Evolutionary conservation across 2,888 invertebrate species (phyloP).

Genomic region (Rosalia funebris): DNA sequence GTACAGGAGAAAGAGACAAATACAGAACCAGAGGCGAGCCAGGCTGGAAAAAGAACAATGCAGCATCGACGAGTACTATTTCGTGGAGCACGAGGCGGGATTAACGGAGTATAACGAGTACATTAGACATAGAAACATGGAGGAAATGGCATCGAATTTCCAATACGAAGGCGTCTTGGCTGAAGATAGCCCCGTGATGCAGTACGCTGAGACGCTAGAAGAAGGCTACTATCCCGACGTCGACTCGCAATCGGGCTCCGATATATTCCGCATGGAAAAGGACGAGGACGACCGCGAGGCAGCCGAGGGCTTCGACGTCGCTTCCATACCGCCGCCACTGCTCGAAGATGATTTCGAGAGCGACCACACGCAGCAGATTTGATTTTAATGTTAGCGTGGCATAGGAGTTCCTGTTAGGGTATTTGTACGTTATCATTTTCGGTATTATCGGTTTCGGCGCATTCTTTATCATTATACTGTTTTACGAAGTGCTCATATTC

Average conservation of each 20-base stretch:
- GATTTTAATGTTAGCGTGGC: conserved; percentile 59
- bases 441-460: conserved; percentile 40
- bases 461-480: conserved; percentile 36
- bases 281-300: conserved; percentile 70
- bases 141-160: conserved; percentile 58
- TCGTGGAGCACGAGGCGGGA: conserved; percentile 55
- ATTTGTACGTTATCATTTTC: conserved; percentile 44
- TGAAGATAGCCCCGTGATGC: conserved; percentile 48
- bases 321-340: conserved; percentile 80
- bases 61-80: conserved; percentile 60
- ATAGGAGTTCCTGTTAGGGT: conserved; percentile 43
- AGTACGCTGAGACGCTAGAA: conserved; percentile 57
- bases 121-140: conserved; percentile 57
- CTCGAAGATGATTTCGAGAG: conserved; percentile 80
- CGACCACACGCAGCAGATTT: conserved; percentile 59
- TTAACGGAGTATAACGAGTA: conserved; percentile 59
- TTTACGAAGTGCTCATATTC: conserved; percentile 47
- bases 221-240: conserved; percentile 76
- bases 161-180: conserved; percentile 55
- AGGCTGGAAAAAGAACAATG: conserved; percentile 66
- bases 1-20: conserved; percentile 74
- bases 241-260: conserved; percentile 67
- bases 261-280: conserved; percentile 63
- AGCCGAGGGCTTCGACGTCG: conserved; percentile 79
- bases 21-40: conserved; percentile 66